These are phyloP conservation scores for Tolmerus cingulatus DNA, from an alignment of 2,888 invertebrate genomes.

Conservation along the genomic window DNA sequence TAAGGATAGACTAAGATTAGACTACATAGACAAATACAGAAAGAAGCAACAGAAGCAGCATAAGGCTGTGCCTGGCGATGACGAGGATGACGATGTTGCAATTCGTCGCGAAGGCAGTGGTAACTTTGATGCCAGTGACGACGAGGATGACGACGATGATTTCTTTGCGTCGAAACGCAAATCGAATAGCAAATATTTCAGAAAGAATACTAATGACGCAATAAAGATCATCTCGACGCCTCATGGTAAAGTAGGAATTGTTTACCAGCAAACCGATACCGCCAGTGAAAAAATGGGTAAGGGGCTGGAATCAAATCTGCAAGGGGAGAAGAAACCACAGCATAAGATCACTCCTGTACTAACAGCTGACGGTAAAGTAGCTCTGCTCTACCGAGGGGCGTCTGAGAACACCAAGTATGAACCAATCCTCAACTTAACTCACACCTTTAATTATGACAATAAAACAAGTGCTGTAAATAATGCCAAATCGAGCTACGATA, in stretches of 20 bases:
- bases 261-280: conserved; percentile 60
- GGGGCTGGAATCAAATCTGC: conserved; percentile 1
- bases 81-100: conserved; percentile 49
- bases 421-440: conserved; percentile 62
- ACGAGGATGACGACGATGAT: conserved; percentile 53
- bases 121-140: conserved; percentile 52
- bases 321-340: conserved; percentile 21
- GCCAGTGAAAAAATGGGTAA: conserved; percentile 48
- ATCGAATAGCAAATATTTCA: conserved; percentile 60
- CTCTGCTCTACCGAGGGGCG: conserved; percentile 64
- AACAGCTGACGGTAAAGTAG: conserved; percentile 65
- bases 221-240: conserved; percentile 65
- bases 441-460: conserved; percentile 55
- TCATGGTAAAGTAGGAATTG: conserved; percentile 64
- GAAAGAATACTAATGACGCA: conserved; percentile 63
- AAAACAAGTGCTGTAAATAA: conserved; percentile 54
- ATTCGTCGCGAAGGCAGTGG: conserved; percentile 53
- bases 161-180: conserved; percentile 58
- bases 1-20: conserved; percentile 54
- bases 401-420: conserved; percentile 64
- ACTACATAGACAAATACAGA: conserved; percentile 55
- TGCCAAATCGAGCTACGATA: conserved; percentile 50
- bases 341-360: conserved; percentile 65
- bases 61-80: conserved; percentile 57
- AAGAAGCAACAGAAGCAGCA: conserved; percentile 55